Evolutionary conservation across 2,888 invertebrate species (phyloP), one percentile per base, ranked within the genome.

Genomic region (Antheraea assamensis): DNA sequence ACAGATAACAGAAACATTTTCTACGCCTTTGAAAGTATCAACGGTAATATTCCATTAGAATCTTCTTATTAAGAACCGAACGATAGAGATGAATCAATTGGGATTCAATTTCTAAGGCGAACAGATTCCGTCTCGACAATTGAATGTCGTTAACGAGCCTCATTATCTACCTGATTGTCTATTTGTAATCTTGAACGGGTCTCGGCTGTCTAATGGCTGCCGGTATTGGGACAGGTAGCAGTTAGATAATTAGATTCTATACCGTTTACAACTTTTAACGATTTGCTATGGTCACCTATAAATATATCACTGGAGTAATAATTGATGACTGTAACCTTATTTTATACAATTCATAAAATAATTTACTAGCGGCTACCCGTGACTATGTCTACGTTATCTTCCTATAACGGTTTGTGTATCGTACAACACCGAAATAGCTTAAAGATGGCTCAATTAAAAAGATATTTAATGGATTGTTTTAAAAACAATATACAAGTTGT

Each of bases 141-240:
- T 35, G 35, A n/a, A 68, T 21, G 35, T 35, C 68, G 35, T 68
- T 68, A 68, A 35, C 68, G 68, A 35, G n/a, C 35, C 68, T n/a
- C 68, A 68, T 68, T 68, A 68, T 68, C 68, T 68, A 68, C 68
- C 68, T 68, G 68, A 68, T 68, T 68, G 68, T 68, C 68, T 68
- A 68, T 68, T 68, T 68, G n/a, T 68, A n/a, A 68, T 31, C 35
- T 21, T 35, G 35, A 31, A 68, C 8, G 35, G 68, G n/a, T 35
- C 19, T 35, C 31, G 35, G 19, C 35, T 35, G n/a, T 35, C 10
- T 68, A 68, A 35, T n/a, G 10, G 35, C n/a, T 10, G 21, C 68
- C 35, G 10, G 3, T 21, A 35, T 68, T 68, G n/a, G n/a, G 35
- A n/a, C 3, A 35, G 68, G 35, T 68, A 13, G n/a, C 68, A 15